phyloP scores from a whole-genome alignment of 1,140 invertebrate genomes.

The Tetraneura akinire region DNA sequence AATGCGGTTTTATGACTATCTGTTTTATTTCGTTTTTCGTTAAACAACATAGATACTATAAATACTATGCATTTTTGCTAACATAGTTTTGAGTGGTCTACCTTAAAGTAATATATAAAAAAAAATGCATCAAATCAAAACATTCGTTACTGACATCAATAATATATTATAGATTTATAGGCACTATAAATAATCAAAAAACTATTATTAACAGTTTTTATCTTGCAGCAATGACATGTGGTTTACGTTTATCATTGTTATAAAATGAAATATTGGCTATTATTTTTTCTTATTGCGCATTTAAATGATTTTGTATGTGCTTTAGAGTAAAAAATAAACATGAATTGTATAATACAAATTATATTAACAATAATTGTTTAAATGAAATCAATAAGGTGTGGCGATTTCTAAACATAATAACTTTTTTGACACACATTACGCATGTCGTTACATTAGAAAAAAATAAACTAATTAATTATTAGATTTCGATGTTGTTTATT shows the following conservation, averaged over 20 bases:
- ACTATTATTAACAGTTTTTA: neutral
- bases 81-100: neutral
- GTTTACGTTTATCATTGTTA: neutral
- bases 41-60: neutral
- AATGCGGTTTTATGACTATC: slow-evolving; percentile 13
- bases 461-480: slow-evolving; percentile 25
- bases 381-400: neutral
- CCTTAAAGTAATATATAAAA: neutral
- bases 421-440: neutral
- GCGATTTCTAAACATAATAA: neutral
- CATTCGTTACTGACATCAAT: neutral
- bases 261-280: neutral
- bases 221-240: neutral
- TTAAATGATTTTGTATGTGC: neutral
- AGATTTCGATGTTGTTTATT: neutral
- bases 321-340: neutral
- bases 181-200: neutral
- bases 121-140: neutral
- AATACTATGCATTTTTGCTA: too few species aligned
- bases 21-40: neutral
- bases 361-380: slow-evolving; percentile 1
- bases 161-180: neutral
- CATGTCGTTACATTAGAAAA: neutral
- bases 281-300: neutral
- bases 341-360: neutral